Evolutionary conservation across 1,140 invertebrate species (phyloP).

Genomic region (Scaptomyza hsui): DNA sequence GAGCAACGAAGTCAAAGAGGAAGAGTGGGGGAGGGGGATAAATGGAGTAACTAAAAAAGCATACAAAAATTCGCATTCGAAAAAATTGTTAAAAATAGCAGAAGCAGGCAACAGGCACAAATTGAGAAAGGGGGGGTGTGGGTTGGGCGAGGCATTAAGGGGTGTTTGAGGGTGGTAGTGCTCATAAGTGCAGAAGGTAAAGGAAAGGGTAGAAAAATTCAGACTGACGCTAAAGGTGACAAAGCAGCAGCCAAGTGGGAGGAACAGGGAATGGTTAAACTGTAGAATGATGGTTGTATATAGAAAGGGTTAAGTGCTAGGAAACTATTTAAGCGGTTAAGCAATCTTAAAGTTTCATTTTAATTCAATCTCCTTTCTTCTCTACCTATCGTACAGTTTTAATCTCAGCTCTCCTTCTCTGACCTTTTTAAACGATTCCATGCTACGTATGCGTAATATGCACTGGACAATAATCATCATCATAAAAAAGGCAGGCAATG

Average conservation of each 20-base stretch:
- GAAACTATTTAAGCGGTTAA: background rate
- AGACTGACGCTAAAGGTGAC: conserved; percentile 16
- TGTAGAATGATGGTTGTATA: background rate
- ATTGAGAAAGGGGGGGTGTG: background rate
- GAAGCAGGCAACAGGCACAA: conserved; percentile 28
- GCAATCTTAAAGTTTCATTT: too few relatives aligned
- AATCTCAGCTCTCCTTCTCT: too few relatives aligned
- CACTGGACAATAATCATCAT: background rate
- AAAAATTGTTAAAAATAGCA: conserved; percentile 59
- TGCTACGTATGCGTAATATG: conserved; percentile 1
- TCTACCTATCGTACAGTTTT: background rate
- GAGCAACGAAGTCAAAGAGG: background rate
- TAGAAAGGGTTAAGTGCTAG: background rate
- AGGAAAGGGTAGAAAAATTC: background rate
- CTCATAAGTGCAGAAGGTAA: background rate
- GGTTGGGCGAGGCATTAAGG: background rate
- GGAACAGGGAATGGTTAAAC: too few relatives aligned
- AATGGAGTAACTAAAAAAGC: conserved; percentile 24
- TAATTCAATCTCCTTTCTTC: too few relatives aligned
- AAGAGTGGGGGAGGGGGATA: background rate
- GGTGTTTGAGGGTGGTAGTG: background rate
- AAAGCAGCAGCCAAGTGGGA: conserved; percentile 17
- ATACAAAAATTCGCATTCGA: conserved; percentile 38
- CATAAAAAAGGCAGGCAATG: background rate
- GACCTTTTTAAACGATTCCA: background rate